Base-by-base conservation (phyloP, 2,113 vertebrate genomes). In the Corythaeola cristata region DNA sequence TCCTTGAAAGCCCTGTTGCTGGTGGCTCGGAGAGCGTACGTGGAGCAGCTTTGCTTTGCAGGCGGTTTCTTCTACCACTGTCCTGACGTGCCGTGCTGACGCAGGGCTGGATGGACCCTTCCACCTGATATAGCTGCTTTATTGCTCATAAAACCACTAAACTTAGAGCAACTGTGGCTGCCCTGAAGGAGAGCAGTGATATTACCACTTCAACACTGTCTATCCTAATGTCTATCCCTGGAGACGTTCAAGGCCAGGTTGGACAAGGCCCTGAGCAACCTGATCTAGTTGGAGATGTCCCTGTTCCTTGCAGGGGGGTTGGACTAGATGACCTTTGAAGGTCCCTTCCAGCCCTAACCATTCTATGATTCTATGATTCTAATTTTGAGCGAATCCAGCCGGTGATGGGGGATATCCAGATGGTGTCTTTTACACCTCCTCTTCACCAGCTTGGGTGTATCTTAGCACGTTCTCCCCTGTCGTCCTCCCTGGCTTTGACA, bases 381-480 rank as follows among this genome's bases (percentile, higher is more conserved):
- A 5, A 49, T 56, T 73, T 19, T n/a, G 19, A 80, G 95, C 77
- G 6, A 41, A 49, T 55, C 87, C 59, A 3, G 66, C 74, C 58
- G 6, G 39, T 6, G 88, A 18, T 79, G 66, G 6, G 7, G 74
- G 67, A 6, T 44, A n/a, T 33, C 85, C 96, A 97, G 95, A 97
- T 95, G 96, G 96, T 66, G 78, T 33, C 94, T 95, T 49, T 87
- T 28, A 90, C 94, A 97, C 94, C 90, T 91, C 94, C 95, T 92
- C 95, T 78, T 85, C 89, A 72, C 74, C 94, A 95, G 84, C 96
- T 68, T 84, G 96, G 91, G 27, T 67, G 7, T 50, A 84, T 58
- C 76, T 95, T 32, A 33, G 69, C 87, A 49, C 89, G 32, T 94
- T 89, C 86, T 33, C 85, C 68, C 89, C 92, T 20, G 28, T 19